A percentile compares a stretch with the other conserved stretches of the same genome.
Evolutionary conservation across 2,113 vertebrate species (phyloP).

Genomic region (Semnornis frantzii): DNA sequence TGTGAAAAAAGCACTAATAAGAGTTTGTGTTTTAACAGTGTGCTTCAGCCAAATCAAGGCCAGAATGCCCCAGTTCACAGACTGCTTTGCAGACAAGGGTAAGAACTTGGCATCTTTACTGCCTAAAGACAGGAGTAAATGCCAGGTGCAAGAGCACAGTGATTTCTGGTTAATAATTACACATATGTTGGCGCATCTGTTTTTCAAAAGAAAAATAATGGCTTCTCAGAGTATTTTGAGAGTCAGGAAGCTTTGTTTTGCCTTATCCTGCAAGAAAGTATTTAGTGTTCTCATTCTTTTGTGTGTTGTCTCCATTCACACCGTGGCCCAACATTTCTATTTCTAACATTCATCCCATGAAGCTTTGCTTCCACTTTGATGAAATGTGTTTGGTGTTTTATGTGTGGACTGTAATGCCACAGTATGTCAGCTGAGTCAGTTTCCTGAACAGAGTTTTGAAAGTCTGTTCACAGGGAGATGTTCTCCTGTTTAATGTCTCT

Average conservation of each 20-base stretch:
- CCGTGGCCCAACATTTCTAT: slow-evolving; percentile 48
- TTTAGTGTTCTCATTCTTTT: slow-evolving; percentile 16
- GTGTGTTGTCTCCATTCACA: slow-evolving; percentile 53
- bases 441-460: not conserved
- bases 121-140: not conserved
- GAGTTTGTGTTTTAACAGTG: slow-evolving; percentile 73
- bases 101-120: slow-evolving; percentile 45
- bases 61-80: slow-evolving; percentile 84
- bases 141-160: not conserved
- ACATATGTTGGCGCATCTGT: not conserved
- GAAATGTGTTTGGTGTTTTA: not conserved
- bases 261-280: not conserved
- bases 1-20: not conserved
- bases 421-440: not conserved
- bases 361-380: slow-evolving; percentile 54
- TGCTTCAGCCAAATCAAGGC: slow-evolving; percentile 87
- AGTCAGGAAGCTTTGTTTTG: slow-evolving; percentile 14
- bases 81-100: slow-evolving; percentile 89
- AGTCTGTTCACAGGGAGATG: not conserved
- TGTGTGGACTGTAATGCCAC: not conserved
- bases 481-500: not conserved
- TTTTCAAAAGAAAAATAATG: not conserved
- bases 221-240: not conserved
- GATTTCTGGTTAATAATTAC: not conserved
- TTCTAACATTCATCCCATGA: slow-evolving; percentile 70